Conservation (phyloP, 2,797 vertebrate genomes). For the Toxotes lorentzi region DNA sequence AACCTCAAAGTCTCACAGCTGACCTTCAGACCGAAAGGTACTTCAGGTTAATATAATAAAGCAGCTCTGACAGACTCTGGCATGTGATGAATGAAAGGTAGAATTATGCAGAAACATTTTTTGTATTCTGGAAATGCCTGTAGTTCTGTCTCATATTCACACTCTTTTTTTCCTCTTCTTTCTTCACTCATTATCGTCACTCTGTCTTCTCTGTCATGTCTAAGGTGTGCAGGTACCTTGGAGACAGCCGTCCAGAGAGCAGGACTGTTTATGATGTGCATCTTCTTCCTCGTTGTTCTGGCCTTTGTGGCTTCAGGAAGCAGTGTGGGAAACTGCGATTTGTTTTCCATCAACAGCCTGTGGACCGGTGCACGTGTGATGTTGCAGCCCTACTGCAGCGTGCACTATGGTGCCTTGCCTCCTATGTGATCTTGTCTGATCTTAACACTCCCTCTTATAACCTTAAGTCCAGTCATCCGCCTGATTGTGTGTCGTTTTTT, state of each 20-base stretch:
- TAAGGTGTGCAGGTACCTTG: constrained; percentile 29
- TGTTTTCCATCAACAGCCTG: constrained; percentile 29
- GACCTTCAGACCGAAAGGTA: constrained; percentile 52
- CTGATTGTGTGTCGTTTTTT: neutral
- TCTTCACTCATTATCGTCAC: neutral
- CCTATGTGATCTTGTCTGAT: constrained; percentile 70
- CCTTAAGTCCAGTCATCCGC: neutral
- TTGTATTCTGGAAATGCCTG: neutral
- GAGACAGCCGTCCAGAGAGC: neutral
- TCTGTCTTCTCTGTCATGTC: constrained; percentile 16
- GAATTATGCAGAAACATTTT: neutral
- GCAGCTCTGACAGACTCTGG: neutral
- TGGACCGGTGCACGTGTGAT: constrained; percentile 34
- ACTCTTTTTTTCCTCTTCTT: neutral
- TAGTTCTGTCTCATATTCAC: neutral
- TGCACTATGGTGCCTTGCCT: constrained; percentile 63
- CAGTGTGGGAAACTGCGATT: neutral
- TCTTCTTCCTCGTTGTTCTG: constrained; percentile 44
- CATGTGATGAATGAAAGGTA: neutral
- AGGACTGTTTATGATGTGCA: constrained; percentile 16
- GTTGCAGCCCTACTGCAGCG: constrained; percentile 54
- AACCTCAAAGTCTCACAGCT: neutral
- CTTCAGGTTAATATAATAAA: neutral
- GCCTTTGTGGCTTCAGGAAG: constrained; percentile 21
- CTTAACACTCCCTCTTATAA: neutral